These are phyloP conservation scores for Metellina segmentata DNA, from an alignment of 2,888 invertebrate genomes.

Conservation along the genomic window DNA sequence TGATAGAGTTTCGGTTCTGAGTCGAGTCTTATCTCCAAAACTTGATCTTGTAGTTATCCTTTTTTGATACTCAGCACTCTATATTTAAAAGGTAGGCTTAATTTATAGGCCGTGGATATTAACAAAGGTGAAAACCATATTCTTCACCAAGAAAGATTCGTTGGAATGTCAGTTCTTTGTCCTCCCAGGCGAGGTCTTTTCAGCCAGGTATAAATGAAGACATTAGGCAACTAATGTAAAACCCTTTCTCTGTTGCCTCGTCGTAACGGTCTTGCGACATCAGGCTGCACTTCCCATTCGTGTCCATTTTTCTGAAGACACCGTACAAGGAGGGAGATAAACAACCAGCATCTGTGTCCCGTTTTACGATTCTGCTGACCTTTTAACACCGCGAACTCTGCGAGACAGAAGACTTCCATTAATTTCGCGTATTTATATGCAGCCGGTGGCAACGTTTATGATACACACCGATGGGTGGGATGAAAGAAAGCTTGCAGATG, in stretches of 20 bases:
- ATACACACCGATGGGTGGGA: conserved; percentile 10
- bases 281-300: conserved; percentile 27
- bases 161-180: not conserved
- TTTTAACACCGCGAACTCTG: conserved; percentile 7
- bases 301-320: conserved; percentile 28
- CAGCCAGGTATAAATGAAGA: conserved; percentile 36
- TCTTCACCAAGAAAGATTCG: too few relatives aligned
- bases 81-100: too few relatives aligned
- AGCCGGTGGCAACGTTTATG: conserved; percentile 50
- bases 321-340: conserved; percentile 5
- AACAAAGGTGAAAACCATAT: too few relatives aligned
- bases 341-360: conserved; percentile 12
- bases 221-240: conserved; percentile 52
- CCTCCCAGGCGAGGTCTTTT: conserved; percentile 3
- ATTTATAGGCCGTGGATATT: too few relatives aligned
- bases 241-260: conserved; percentile 27
- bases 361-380: conserved; percentile 57
- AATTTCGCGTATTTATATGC: conserved; percentile 50
- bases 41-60: too few relatives aligned
- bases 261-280: conserved; percentile 42
- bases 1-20: too few relatives aligned
- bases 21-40: too few relatives aligned
- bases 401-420: conserved; percentile 29
- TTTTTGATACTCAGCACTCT: too few relatives aligned
- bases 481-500: conserved; percentile 8